phyloP scores from a whole-genome alignment of 2,113 vertebrate species.

The Ondatra zibethicus region DNA sequence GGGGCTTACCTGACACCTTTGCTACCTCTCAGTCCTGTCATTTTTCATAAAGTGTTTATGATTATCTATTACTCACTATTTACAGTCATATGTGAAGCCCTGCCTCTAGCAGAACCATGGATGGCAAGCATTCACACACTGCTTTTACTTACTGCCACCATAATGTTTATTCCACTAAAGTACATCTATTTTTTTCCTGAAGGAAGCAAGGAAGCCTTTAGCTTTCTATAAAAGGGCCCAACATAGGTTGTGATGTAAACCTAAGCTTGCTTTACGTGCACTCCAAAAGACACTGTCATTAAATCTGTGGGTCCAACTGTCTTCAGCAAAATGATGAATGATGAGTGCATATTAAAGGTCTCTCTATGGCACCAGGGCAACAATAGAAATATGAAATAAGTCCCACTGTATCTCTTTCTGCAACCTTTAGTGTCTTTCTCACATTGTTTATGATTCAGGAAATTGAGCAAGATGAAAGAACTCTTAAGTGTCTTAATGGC shows the following conservation, averaged over 20 bases:
- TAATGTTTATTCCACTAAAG: neutral
- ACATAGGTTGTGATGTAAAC: neutral
- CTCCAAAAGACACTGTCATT: neutral
- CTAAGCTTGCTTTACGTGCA: neutral
- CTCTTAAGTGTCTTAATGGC: neutral
- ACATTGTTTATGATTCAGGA: neutral
- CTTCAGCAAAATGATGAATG: constrained; percentile 1
- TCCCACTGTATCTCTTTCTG: neutral
- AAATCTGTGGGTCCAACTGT: neutral
- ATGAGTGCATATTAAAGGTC: neutral
- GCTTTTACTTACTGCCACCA: neutral
- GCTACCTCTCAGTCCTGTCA: neutral
- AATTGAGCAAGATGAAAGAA: neutral
- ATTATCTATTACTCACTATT: constrained; percentile 8
- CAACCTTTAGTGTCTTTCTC: neutral
- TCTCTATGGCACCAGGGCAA: neutral
- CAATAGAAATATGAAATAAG: neutral
- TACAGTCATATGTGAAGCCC: neutral
- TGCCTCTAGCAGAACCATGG: neutral
- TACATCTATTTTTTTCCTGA: neutral
- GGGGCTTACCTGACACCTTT: neutral
- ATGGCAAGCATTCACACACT: neutral
- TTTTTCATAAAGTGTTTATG: constrained; percentile 2
- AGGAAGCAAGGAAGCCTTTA: constrained; percentile 12
- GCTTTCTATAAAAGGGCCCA: neutral